Evolutionary conservation across 64 coral and sea anemone species (phyloP).

Genomic region (Actinia tenebrosa): DNA sequence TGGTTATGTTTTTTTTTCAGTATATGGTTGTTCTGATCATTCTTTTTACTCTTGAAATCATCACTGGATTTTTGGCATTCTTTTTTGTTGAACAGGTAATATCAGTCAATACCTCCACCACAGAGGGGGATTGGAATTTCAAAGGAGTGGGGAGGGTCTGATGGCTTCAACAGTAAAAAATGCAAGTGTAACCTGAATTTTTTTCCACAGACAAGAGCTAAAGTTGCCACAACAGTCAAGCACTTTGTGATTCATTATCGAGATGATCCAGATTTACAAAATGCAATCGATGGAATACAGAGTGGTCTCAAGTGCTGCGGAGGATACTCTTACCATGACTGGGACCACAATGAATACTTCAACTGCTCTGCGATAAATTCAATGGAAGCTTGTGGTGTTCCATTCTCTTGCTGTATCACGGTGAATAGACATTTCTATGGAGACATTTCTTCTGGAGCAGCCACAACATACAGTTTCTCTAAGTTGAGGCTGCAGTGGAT

Average conservation of each 20-base stretch:
- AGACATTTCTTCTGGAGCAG: too few species aligned
- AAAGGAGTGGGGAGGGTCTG: too few species aligned
- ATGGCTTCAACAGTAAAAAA: too few species aligned
- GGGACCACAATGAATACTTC: constrained; percentile 70
- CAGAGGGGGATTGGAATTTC: too few species aligned
- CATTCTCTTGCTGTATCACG: constrained; percentile 71
- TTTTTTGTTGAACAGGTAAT: constrained; percentile 88
- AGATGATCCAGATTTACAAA: constrained; percentile 80
- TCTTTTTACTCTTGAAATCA: constrained; percentile 69
- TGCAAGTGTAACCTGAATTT: background rate
- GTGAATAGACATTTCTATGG: constrained; percentile 8
- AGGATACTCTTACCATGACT: constrained; percentile 87
- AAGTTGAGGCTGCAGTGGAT: too few species aligned
- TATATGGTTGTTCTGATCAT: constrained; percentile 66
- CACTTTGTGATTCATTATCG: constrained; percentile 65
- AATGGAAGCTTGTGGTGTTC: constrained; percentile 81
- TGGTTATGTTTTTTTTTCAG: constrained; percentile 32
- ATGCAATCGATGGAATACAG: constrained; percentile 81
- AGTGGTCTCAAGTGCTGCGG: constrained; percentile 73
- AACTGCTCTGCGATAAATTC: constrained; percentile 60
- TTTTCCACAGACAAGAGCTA: constrained; percentile 45
- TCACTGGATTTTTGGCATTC: constrained; percentile 80
- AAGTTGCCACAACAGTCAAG: constrained; percentile 43
- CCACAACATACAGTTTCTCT: too few species aligned
- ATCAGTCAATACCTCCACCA: background rate